A percentile compares a stretch with the other conserved stretches of the same genome.
phyloP scores from a whole-genome alignment of 64 coral and sea anemone genomes.

The Porites australiensis region DNA sequence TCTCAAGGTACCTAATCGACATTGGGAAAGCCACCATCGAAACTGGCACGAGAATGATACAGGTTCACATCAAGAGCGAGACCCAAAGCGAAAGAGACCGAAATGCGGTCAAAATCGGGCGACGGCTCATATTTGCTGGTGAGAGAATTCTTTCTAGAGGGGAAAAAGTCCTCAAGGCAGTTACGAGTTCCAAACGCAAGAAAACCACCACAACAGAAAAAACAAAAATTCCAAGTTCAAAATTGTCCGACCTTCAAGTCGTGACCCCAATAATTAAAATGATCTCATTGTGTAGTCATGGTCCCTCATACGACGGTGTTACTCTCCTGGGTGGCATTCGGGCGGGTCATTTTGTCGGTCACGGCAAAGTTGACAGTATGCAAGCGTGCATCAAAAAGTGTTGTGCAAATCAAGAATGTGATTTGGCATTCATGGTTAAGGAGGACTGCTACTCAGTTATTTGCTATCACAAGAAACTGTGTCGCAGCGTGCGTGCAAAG shows the following conservation, averaged over 20 bases:
- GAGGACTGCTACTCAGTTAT: conserved; percentile 82
- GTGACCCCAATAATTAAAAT: conserved; percentile 81
- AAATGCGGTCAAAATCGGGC: conserved; percentile 63
- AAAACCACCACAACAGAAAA: neutral
- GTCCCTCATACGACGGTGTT: conserved; percentile 71
- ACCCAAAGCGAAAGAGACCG: neutral
- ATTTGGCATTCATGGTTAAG: conserved; percentile 85
- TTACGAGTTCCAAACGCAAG: neutral
- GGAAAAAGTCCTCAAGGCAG: conserved; percentile 52
- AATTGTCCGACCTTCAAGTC: neutral
- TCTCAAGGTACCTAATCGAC: conserved; percentile 75
- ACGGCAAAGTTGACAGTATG: conserved; percentile 82
- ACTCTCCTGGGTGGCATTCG: conserved; percentile 83
- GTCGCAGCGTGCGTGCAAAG: conserved; percentile 56
- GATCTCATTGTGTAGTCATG: conserved; percentile 88
- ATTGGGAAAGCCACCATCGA: conserved; percentile 81
- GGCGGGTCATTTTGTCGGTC: conserved; percentile 78
- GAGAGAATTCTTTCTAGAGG: conserved; percentile 73
- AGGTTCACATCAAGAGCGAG: conserved; percentile 19
- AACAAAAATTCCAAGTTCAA: neutral
- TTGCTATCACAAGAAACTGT: conserved; percentile 68
- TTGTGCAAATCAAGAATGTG: conserved; percentile 74
- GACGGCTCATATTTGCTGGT: conserved; percentile 77
- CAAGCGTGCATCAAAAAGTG: conserved; percentile 85
- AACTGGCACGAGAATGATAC: conserved; percentile 69